A percentile compares a stretch with the other conserved stretches of the same genome.
Conservation (phyloP, 2,888 invertebrate genomes). For the Caenorhabditis auriculariae region DNA sequence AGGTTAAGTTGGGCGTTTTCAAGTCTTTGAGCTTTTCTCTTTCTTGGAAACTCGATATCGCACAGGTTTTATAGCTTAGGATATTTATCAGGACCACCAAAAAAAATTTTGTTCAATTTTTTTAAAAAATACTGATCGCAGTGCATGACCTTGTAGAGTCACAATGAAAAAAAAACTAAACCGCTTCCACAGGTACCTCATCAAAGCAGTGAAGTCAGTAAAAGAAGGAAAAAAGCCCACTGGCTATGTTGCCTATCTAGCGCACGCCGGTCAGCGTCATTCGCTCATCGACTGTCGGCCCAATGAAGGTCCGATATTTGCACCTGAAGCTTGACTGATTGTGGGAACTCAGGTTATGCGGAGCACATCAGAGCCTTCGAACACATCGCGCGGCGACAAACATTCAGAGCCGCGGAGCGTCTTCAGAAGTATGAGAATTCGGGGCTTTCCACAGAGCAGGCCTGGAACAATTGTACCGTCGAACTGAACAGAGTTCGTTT, state of each 20-base stretch:
- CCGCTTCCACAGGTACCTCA: slow-evolving; percentile 71
- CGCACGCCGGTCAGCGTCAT: slow-evolving; percentile 13
- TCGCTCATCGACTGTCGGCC: slow-evolving; percentile 21
- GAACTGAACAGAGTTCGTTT: slow-evolving; percentile 42
- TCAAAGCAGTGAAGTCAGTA: slow-evolving; percentile 69
- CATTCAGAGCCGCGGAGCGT: slow-evolving; percentile 31
- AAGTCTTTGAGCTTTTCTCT: too few species aligned
- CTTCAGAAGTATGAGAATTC: slow-evolving; percentile 24
- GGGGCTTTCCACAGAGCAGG: slow-evolving; percentile 29
- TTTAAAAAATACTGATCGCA: too few species aligned
- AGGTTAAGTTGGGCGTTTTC: too few species aligned
- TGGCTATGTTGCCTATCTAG: slow-evolving; percentile 38
- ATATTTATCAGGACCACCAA: too few species aligned
- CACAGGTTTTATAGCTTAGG: too few species aligned
- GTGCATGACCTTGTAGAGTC: too few species aligned
- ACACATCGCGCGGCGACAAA: slow-evolving; percentile 30
- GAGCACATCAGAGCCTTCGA: slow-evolving; percentile 26
- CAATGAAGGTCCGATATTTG: too few species aligned
- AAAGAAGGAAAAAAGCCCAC: slow-evolving; percentile 47
- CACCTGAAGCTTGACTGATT: too few species aligned
- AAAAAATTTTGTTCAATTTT: too few species aligned
- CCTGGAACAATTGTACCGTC: slow-evolving; percentile 49
- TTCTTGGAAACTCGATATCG: too few species aligned
- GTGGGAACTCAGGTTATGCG: background rate
- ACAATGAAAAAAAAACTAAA: too few species aligned